These are phyloP conservation scores for Xestia ashworthii DNA, from an alignment of 2,888 invertebrate species.

Conservation along the genomic window DNA sequence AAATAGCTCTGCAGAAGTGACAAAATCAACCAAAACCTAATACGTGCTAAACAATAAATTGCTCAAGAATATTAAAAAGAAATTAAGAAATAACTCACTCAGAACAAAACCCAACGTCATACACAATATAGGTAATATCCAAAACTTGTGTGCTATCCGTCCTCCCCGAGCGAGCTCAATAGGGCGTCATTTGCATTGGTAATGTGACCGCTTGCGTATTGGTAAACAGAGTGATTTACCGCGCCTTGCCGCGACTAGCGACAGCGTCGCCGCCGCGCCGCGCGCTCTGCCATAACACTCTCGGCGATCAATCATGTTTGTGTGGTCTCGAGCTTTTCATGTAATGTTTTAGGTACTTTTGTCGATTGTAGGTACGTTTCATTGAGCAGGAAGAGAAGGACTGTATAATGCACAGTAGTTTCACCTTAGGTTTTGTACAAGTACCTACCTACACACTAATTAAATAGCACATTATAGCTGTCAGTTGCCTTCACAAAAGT, in stretches of 20 bases:
- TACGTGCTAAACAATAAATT: not conserved
- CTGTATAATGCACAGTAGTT: not conserved
- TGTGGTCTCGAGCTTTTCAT: slow-evolving; percentile 56
- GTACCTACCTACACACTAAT: not conserved
- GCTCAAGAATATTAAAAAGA: not conserved
- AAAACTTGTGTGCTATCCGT: slow-evolving; percentile 70
- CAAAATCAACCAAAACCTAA: too few species aligned
- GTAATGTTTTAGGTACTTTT: slow-evolving; percentile 27
- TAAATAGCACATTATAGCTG: not conserved
- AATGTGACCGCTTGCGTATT: slow-evolving; percentile 83
- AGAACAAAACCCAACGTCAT: not conserved
- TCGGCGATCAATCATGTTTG: slow-evolving; percentile 52
- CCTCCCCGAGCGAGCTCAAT: slow-evolving; percentile 78
- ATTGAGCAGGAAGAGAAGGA: not conserved
- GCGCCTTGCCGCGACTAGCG: slow-evolving; percentile 64
- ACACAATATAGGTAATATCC: not conserved
- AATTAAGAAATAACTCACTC: not conserved
- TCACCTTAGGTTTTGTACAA: not conserved
- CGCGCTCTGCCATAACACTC: slow-evolving; percentile 51
- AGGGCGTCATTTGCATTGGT: slow-evolving; percentile 90
- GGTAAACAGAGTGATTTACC: slow-evolving; percentile 87
- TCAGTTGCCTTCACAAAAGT: not conserved
- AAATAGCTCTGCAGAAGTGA: too few species aligned
- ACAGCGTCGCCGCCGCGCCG: slow-evolving; percentile 40
- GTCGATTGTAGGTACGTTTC: slow-evolving; percentile 6